Percentiles rank a stretch among this genome's conserved stretches.
Conservation (phyloP, 2,797 vertebrate species). For the Bradypus variegatus region DNA sequence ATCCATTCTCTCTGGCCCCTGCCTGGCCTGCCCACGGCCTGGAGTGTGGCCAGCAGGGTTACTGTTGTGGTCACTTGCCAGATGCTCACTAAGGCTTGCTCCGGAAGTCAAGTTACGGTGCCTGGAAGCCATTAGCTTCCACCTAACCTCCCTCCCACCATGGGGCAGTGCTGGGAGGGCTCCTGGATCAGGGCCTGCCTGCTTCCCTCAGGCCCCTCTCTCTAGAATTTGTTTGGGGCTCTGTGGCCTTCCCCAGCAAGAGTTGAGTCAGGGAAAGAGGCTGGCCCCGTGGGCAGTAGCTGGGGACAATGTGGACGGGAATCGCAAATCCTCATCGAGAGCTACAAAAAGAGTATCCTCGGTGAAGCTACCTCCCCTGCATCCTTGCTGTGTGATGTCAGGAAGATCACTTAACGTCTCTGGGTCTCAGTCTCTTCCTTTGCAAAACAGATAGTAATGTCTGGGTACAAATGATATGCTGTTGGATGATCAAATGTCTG, state of each 20-base stretch:
- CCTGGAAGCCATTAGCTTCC: neutral
- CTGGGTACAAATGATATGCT: neutral
- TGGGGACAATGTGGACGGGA: neutral
- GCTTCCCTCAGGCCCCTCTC: neutral
- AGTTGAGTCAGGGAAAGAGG: neutral
- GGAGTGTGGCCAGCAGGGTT: neutral
- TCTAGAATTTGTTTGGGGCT: neutral
- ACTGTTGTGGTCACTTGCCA: neutral
- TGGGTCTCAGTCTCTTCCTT: neutral
- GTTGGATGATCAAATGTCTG: neutral
- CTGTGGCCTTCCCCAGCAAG: neutral
- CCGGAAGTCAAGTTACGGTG: neutral
- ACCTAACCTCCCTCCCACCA: neutral
- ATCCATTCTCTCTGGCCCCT: neutral
- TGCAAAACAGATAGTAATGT: neutral
- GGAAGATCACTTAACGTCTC: neutral
- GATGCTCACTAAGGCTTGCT: neutral
- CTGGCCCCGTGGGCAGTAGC: neutral
- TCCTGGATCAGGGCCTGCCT: neutral
- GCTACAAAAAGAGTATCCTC: neutral
- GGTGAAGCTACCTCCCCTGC: neutral
- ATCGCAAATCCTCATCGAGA: neutral
- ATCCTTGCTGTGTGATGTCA: neutral
- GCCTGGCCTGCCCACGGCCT: neutral
- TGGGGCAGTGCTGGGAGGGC: neutral